Evolutionary conservation across 2,888 invertebrate genomes (phyloP).

Genomic region (Harpagoxenus sublaevis): DNA sequence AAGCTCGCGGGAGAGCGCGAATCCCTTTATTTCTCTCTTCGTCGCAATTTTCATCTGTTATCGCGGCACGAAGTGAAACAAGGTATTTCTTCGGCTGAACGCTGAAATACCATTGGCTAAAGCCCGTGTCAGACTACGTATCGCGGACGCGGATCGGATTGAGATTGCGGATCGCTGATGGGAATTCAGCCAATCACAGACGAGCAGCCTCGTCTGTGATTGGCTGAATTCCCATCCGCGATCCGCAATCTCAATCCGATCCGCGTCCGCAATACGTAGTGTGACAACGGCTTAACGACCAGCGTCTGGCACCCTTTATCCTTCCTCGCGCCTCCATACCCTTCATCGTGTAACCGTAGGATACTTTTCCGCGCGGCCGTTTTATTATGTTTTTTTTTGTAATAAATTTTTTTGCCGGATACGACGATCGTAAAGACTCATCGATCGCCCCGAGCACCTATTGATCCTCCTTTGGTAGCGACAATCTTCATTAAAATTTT

Average conservation of each 20-base stretch:
- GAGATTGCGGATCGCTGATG: too few species aligned
- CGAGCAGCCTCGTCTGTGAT: too few species aligned
- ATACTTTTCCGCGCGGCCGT: not conserved
- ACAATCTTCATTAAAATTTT: not conserved
- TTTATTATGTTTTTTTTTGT: not conserved
- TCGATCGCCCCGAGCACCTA: not conserved
- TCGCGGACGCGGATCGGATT: too few species aligned
- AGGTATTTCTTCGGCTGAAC: constrained; percentile 11
- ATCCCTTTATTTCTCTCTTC: not conserved
- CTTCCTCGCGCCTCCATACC: not conserved
- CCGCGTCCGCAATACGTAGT: too few species aligned
- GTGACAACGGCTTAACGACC: not conserved
- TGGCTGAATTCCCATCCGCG: too few species aligned
- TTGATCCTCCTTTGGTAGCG: not conserved
- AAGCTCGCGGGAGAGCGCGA: not conserved
- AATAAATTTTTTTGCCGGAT: not conserved
- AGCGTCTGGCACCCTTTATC: not conserved
- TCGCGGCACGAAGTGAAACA: not conserved
- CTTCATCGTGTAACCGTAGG: not conserved
- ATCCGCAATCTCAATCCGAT: too few species aligned
- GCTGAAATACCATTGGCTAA: constrained; percentile 1
- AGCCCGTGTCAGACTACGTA: too few species aligned
- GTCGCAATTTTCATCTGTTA: constrained; percentile 20
- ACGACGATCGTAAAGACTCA: not conserved
- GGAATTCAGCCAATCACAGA: too few species aligned